phyloP scores from a whole-genome alignment of 2,113 vertebrate genomes.

The Gavia stellata region DNA sequence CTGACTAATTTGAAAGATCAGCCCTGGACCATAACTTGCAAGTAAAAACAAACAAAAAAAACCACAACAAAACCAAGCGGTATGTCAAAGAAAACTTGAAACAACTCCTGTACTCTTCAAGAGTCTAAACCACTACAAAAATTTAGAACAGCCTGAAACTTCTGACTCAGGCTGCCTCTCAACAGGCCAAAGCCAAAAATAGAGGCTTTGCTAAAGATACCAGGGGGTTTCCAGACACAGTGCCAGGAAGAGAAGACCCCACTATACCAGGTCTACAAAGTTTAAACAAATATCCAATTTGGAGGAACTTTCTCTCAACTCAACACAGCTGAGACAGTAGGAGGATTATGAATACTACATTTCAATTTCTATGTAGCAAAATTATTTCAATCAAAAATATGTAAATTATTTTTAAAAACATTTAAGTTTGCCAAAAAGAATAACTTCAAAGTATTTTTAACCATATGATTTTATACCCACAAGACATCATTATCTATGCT shows the following conservation, averaged over 20 bases:
- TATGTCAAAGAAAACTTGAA: background rate
- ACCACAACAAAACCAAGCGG: background rate
- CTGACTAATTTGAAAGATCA: background rate
- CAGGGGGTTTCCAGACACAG: background rate
- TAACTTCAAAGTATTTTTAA: conserved; percentile 5
- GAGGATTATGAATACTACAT: background rate
- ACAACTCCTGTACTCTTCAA: background rate
- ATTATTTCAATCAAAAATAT: background rate
- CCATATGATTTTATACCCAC: background rate
- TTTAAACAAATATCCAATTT: background rate
- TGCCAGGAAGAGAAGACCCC: background rate
- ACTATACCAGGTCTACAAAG: background rate
- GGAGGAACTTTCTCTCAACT: background rate
- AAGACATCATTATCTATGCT: conserved; percentile 2
- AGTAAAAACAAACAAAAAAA: background rate
- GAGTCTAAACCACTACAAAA: background rate
- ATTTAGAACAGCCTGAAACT: background rate
- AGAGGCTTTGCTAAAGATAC: background rate
- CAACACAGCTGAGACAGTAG: background rate
- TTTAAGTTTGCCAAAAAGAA: background rate
- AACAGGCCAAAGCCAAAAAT: background rate
- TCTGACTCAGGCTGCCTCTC: background rate
- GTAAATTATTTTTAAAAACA: background rate
- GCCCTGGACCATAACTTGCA: background rate
- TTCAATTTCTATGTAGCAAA: background rate